A percentile compares a stretch with the other conserved stretches of the same genome.
These are phyloP conservation scores for Yponomeuta evonymella DNA, from an alignment of 2,888 invertebrate species.

Conservation along the genomic window DNA sequence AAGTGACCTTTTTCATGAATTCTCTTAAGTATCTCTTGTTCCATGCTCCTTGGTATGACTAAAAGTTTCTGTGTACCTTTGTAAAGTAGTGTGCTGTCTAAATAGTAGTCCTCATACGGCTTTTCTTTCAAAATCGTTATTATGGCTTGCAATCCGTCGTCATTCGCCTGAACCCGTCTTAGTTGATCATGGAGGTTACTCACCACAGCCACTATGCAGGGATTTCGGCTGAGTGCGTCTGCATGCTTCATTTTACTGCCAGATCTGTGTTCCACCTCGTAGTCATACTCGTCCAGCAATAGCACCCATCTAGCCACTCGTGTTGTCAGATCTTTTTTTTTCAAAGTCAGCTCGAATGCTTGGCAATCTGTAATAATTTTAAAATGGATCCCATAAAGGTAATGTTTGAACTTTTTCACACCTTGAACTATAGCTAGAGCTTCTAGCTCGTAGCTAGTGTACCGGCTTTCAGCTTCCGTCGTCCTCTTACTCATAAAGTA, in stretches of 20 bases:
- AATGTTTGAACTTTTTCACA: conserved; percentile 20
- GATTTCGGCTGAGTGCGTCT: conserved; percentile 23
- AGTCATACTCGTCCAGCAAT: conserved; percentile 20
- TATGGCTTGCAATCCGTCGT: conserved; percentile 26
- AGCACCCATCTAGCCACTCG: conserved; percentile 23
- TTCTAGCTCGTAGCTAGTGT: conserved; percentile 20
- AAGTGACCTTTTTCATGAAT: conserved; percentile 42
- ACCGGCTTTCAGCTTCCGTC: conserved; percentile 11
- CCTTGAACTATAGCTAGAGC: conserved; percentile 22
- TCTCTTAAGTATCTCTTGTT: conserved; percentile 33
- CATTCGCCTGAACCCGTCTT: conserved; percentile 23
- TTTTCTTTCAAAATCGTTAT: conserved; percentile 21
- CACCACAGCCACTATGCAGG: conserved; percentile 4
- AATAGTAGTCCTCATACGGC: conserved; percentile 23
- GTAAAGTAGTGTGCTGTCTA: conserved; percentile 27
- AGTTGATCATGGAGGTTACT: conserved; percentile 19
- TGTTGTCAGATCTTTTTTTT: conserved; percentile 20
- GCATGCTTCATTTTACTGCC: conserved; percentile 23
- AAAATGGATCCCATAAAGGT: conserved; percentile 21
- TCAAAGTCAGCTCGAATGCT: conserved; percentile 21
- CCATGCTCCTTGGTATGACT: conserved; percentile 38
- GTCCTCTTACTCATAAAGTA: conserved; percentile 17
- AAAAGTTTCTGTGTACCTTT: conserved; percentile 25
- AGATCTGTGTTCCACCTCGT: conserved; percentile 18
- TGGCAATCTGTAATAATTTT: conserved; percentile 22